Evolutionary conservation across 2,113 vertebrate genomes (phyloP).

Genomic region (Chloropsis hardwickii): DNA sequence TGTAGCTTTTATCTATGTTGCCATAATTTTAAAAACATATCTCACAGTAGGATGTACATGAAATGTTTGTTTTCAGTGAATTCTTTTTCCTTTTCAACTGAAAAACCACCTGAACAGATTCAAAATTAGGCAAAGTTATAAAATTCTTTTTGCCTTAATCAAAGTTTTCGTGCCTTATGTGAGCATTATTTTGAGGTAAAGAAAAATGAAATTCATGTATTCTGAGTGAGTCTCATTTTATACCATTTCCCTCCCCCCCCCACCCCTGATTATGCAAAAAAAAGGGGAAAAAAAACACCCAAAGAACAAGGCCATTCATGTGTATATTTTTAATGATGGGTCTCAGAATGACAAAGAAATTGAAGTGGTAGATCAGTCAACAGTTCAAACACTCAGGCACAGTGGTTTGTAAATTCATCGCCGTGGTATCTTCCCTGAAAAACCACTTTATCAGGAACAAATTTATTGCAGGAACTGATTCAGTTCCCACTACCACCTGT

Average conservation of each 20-base stretch:
- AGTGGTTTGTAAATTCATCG: background rate
- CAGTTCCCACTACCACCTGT: background rate
- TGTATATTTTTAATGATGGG: slow-evolving; percentile 50
- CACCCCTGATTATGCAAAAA: background rate
- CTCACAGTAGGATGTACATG: background rate
- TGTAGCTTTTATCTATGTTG: background rate
- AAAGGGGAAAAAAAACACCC: background rate
- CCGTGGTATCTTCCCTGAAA: background rate
- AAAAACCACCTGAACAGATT: background rate
- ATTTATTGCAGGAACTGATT: background rate
- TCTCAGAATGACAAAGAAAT: slow-evolving; percentile 24
- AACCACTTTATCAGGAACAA: background rate
- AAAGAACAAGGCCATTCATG: slow-evolving; percentile 4
- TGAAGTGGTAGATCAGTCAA: slow-evolving; percentile 5
- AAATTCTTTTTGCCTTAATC: background rate
- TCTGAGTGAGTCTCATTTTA: background rate
- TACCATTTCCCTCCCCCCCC: background rate
- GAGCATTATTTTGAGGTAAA: background rate
- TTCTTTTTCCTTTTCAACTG: background rate
- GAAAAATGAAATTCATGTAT: slow-evolving; percentile 1
- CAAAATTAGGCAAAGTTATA: background rate
- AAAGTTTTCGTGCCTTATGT: background rate
- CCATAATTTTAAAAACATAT: background rate
- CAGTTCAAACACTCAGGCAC: background rate
- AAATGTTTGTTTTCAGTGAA: background rate